Percentiles rank a stretch among this genome's conserved stretches.
phyloP scores from a whole-genome alignment of 2,797 vertebrate species.

The Eidolon dupreanum region DNA sequence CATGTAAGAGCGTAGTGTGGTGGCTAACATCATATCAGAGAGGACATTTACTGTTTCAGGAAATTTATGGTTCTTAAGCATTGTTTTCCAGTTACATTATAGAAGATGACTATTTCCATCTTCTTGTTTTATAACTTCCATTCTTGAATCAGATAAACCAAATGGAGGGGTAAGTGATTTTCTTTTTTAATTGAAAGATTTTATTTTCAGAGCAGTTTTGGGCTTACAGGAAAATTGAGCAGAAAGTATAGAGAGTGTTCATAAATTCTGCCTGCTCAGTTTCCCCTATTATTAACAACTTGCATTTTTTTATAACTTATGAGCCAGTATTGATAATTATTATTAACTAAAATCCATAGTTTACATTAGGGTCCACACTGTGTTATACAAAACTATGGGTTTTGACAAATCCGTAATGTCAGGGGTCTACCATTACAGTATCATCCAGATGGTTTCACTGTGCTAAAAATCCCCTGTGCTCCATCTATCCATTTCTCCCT shows the following conservation, averaged over 20 bases:
- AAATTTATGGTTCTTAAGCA: neutral
- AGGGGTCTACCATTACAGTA: neutral
- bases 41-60: neutral
- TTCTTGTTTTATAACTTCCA: neutral
- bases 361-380: neutral
- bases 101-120: neutral
- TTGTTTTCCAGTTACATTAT: neutral
- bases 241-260: neutral
- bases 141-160: neutral
- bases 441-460: neutral
- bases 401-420: neutral
- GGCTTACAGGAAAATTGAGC: neutral
- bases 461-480: neutral
- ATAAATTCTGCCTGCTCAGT: neutral
- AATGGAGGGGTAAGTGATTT: neutral
- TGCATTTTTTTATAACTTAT: neutral
- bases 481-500: neutral
- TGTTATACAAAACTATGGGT: neutral
- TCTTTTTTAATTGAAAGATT: neutral
- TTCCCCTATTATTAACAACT: neutral
- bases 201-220: neutral
- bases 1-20: neutral
- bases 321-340: neutral
- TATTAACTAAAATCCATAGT: neutral
- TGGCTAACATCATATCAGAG: neutral